A percentile compares a stretch with the other conserved stretches of the same genome.
Conservation (phyloP, 2,888 invertebrate species). For the Polia nebulosa region DNA sequence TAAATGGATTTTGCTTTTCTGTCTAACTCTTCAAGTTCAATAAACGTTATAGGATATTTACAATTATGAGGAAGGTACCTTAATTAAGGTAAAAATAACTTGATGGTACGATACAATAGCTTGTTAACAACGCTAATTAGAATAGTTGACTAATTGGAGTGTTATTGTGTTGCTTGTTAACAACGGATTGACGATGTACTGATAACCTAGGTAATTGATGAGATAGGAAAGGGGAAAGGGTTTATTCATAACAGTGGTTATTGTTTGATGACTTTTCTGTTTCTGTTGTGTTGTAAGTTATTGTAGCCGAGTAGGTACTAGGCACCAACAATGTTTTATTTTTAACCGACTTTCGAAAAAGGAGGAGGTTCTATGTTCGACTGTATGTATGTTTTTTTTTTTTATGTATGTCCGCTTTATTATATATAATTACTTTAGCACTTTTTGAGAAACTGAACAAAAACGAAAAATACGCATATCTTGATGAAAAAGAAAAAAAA, state of each 20-base stretch:
- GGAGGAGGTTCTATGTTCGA: too few species aligned
- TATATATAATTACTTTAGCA: too few species aligned
- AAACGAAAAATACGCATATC: too few species aligned
- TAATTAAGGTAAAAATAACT: constrained; percentile 14
- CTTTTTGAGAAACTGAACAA: too few species aligned
- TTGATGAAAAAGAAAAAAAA: too few species aligned
- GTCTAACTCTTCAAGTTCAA: constrained; percentile 19
- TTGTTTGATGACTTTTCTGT: background rate
- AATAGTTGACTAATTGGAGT: constrained; percentile 51
- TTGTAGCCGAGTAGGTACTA: too few species aligned
- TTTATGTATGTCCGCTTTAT: too few species aligned
- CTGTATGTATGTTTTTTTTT: too few species aligned
- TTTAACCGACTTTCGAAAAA: too few species aligned
- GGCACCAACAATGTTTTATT: too few species aligned
- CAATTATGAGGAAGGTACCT: background rate
- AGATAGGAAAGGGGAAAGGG: background rate
- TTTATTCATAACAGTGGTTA: background rate
- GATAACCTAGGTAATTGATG: constrained; percentile 12
- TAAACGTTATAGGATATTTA: constrained; percentile 12
- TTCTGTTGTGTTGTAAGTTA: too few species aligned
- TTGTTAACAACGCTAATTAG: constrained; percentile 38
- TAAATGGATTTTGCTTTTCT: constrained; percentile 14
- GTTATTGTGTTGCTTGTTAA: constrained; percentile 46
- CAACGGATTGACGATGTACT: constrained; percentile 26
- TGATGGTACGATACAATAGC: constrained; percentile 8